Evolutionary conservation across 1,140 invertebrate species (phyloP).

Genomic region (Diorhabda carinulata): DNA sequence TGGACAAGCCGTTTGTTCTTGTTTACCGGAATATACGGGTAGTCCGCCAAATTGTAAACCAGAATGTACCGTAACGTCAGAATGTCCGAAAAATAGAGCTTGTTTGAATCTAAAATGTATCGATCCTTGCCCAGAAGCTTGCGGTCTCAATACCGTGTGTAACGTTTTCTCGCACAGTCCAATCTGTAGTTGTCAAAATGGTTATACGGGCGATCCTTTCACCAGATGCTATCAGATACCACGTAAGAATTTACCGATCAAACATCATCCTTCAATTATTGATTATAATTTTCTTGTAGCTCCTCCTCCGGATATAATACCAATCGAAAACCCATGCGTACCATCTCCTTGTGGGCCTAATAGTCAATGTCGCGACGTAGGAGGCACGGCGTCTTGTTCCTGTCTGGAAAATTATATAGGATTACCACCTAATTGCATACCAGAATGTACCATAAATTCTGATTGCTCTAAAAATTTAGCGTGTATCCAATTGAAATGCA

Average conservation of each 20-base stretch:
- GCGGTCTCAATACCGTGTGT: conserved; percentile 66
- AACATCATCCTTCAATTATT: neutral
- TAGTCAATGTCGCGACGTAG: conserved; percentile 62
- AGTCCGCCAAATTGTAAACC: conserved; percentile 62
- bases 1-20: conserved; percentile 61
- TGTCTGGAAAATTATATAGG: conserved; percentile 55
- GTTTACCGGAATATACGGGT: conserved; percentile 59
- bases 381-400: conserved; percentile 60
- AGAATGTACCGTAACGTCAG: conserved; percentile 61
- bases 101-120: conserved; percentile 63
- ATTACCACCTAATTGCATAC: conserved; percentile 55
- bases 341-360: conserved; percentile 71
- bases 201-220: conserved; percentile 69
- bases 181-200: conserved; percentile 64
- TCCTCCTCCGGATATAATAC: conserved; percentile 6
- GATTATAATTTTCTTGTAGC: neutral
- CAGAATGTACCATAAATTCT: conserved; percentile 69
- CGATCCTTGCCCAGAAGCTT: conserved; percentile 59
- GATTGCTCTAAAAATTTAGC: conserved; percentile 65
- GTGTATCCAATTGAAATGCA: conserved; percentile 58
- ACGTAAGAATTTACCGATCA: conserved; percentile 20
- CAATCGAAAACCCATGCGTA: conserved; percentile 60
- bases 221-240: conserved; percentile 54
- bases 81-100: conserved; percentile 60
- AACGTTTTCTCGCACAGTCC: conserved; percentile 65